Conservation (phyloP, 2,888 invertebrate genomes). For the Isoperla grammatica region DNA sequence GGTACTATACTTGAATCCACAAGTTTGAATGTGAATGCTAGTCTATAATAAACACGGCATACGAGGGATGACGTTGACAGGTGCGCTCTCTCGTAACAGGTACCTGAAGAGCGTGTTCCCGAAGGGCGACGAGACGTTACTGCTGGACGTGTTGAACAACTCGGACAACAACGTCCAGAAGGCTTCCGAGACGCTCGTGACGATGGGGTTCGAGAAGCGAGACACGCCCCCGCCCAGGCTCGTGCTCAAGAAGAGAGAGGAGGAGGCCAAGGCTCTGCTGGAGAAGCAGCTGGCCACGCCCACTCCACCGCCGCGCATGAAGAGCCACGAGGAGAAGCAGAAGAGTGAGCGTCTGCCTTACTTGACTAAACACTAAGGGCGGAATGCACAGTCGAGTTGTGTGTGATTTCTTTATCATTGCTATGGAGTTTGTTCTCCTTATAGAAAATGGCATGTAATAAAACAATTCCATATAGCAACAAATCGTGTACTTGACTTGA, state of each 20-base stretch:
- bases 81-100: conserved; percentile 50
- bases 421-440: no score
- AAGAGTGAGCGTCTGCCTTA: conserved; percentile 51
- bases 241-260: conserved; percentile 46
- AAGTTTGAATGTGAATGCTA: no score
- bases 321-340: conserved; percentile 63
- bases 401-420: no score
- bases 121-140: conserved; percentile 80
- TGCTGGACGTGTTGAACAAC: conserved; percentile 75
- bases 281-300: conserved; percentile 40
- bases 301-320: conserved; percentile 57
- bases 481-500: no score
- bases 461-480: no score
- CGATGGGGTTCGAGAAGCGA: conserved; percentile 77
- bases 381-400: no score
- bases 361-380: no score
- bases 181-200: conserved; percentile 72
- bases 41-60: no score
- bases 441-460: no score
- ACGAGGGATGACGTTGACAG: no score
- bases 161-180: conserved; percentile 88
- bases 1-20: no score
- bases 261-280: conserved; percentile 34
- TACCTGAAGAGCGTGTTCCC: conserved; percentile 89
- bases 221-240: conserved; percentile 57